Evolutionary conservation across 2,113 vertebrate species (phyloP).

Genomic region (Hypomesus transpacificus): DNA sequence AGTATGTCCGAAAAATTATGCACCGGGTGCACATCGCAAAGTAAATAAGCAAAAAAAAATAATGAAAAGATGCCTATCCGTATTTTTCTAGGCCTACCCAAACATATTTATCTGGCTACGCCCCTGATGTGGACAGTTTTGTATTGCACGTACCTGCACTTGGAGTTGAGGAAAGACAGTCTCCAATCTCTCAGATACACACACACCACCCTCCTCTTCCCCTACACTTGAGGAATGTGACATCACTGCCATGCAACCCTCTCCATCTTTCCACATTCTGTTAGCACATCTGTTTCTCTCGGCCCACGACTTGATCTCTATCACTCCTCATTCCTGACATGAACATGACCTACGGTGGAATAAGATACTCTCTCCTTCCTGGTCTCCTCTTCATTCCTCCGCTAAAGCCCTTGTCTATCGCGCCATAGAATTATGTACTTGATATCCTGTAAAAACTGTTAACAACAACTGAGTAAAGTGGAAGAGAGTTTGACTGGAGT

Average conservation of each 20-base stretch:
- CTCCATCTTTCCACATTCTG: slow-evolving; percentile 1
- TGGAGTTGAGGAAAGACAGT: not conserved
- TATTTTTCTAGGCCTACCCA: too few relatives aligned
- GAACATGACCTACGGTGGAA: not conserved
- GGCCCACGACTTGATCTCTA: not conserved
- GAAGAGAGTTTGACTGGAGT: not conserved
- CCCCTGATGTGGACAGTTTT: not conserved
- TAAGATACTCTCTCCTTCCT: not conserved
- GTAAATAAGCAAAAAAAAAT: too few relatives aligned
- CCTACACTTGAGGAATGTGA: not conserved
- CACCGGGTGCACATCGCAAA: too few relatives aligned
- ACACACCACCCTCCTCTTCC: not conserved
- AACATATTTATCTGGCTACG: too few relatives aligned
- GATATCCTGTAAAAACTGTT: slow-evolving; percentile 17
- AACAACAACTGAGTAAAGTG: not conserved
- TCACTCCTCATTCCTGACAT: not conserved
- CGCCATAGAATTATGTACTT: not conserved
- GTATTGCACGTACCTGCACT: not conserved
- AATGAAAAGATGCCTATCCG: too few relatives aligned
- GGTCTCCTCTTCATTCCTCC: not conserved
- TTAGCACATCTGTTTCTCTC: not conserved
- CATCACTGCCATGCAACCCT: not conserved
- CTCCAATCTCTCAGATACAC: not conserved
- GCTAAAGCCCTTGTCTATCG: not conserved
- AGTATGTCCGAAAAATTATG: too few relatives aligned